phyloP scores from a whole-genome alignment of 2,888 invertebrate genomes.

The Melanostoma scalare region DNA sequence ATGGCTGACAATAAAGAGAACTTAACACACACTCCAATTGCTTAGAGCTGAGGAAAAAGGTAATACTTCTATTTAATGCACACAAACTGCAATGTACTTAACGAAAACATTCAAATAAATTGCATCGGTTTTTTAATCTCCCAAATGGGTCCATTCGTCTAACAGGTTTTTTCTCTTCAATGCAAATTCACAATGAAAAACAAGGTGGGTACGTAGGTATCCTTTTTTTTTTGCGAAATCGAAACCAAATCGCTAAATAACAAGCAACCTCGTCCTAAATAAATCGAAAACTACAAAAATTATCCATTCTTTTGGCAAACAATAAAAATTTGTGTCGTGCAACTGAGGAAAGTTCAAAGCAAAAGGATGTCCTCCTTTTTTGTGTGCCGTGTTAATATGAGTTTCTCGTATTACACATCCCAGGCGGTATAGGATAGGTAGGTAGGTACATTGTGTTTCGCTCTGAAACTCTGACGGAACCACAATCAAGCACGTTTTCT shows the following conservation, averaged over 20 bases:
- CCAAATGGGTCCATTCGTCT: no score
- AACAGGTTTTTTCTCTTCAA: no score
- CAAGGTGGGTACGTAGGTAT: no score
- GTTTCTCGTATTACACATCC: constrained; percentile 22
- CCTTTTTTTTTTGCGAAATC: neutral
- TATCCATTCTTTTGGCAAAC: constrained; percentile 41
- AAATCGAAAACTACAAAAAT: constrained; percentile 18
- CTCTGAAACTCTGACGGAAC: constrained; percentile 33
- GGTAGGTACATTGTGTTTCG: constrained; percentile 8
- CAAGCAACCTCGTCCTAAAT: constrained; percentile 28
- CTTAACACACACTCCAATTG: no score
- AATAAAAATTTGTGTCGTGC: constrained; percentile 48
- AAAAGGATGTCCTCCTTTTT: constrained; percentile 18
- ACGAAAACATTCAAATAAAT: no score
- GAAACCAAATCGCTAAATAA: neutral
- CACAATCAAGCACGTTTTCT: constrained; percentile 19
- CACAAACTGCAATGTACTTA: no score
- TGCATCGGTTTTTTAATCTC: no score
- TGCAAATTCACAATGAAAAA: no score
- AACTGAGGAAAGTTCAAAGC: constrained; percentile 47
- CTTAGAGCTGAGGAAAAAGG: no score
- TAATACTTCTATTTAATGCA: no score
- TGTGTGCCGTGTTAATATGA: neutral
- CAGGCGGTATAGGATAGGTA: constrained; percentile 1
- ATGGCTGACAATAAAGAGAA: no score